A percentile compares a stretch with the other conserved stretches of the same genome.
These are phyloP conservation scores for Spisula solida DNA, from an alignment of 2,888 invertebrate genomes.

Conservation along the genomic window DNA sequence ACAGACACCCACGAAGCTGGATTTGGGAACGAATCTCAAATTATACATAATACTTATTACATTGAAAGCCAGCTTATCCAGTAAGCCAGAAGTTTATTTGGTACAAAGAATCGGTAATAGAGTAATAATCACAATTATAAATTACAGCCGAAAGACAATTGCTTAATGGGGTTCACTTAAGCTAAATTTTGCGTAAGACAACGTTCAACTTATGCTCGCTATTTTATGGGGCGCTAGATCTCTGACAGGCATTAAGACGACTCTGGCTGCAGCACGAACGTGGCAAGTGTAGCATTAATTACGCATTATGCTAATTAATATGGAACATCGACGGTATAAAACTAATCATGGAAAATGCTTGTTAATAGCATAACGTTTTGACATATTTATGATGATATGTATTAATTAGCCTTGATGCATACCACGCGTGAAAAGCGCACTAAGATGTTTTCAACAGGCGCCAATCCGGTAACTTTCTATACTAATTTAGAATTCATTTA, in stretches of 20 bases:
- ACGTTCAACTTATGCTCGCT: background rate
- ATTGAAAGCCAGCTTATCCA: background rate
- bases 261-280: background rate
- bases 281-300: conserved; percentile 28
- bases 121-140: conserved; percentile 6
- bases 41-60: too few relatives aligned
- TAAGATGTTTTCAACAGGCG: conserved; percentile 15
- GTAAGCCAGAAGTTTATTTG: conserved; percentile 21
- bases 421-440: background rate
- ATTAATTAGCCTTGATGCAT: conserved; percentile 23
- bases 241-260: background rate
- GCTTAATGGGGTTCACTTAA: conserved; percentile 21
- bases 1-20: too few relatives aligned
- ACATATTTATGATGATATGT: conserved; percentile 23
- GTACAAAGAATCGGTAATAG: conserved; percentile 3
- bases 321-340: conserved; percentile 39
- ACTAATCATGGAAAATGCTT: conserved; percentile 36
- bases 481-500: background rate
- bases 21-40: too few relatives aligned
- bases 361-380: conserved; percentile 22
- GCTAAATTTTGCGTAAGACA: background rate
- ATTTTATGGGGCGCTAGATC: conserved; percentile 8
- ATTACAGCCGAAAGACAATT: conserved; percentile 5
- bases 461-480: background rate
- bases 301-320: conserved; percentile 44